Evolutionary conservation across 2,797 vertebrate species (phyloP).

Genomic region (Oreochromis mossambicus): DNA sequence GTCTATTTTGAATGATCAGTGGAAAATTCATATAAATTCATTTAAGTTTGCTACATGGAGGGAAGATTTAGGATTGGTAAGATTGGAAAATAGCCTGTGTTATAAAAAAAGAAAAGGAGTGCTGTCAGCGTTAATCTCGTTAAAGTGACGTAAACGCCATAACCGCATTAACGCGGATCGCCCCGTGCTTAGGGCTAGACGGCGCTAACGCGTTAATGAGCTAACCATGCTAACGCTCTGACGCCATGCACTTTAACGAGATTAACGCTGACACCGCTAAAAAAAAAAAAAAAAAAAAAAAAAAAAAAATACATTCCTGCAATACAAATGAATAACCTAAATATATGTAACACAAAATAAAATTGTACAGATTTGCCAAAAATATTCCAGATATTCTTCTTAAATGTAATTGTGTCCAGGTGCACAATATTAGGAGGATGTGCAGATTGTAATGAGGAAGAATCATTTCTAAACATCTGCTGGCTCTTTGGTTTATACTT

Average conservation of each 20-base stretch:
- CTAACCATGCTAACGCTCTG: no score
- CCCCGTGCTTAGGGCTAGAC: accelerated
- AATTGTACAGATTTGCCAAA: no score
- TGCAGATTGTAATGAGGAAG: not conserved
- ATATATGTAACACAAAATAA: no score
- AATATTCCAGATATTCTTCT: no score
- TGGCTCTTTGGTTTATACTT: not conserved
- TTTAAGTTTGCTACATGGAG: not conserved
- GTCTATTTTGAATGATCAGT: not conserved
- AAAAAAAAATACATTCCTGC: no score
- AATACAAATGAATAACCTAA: no score
- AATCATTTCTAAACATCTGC: not conserved
- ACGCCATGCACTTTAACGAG: no score
- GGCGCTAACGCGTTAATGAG: no score
- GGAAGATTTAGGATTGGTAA: not conserved
- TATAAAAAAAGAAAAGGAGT: not conserved
- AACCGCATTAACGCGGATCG: not conserved
- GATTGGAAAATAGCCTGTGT: not conserved
- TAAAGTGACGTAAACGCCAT: not conserved
- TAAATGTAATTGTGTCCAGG: not conserved
- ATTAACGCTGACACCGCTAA: no score
- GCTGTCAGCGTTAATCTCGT: not conserved
- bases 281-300: no score
- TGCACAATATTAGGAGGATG: not conserved
- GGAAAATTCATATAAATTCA: not conserved